Conservation (phyloP, 2,797 vertebrate species). For the Hephaestus fuliginosus region DNA sequence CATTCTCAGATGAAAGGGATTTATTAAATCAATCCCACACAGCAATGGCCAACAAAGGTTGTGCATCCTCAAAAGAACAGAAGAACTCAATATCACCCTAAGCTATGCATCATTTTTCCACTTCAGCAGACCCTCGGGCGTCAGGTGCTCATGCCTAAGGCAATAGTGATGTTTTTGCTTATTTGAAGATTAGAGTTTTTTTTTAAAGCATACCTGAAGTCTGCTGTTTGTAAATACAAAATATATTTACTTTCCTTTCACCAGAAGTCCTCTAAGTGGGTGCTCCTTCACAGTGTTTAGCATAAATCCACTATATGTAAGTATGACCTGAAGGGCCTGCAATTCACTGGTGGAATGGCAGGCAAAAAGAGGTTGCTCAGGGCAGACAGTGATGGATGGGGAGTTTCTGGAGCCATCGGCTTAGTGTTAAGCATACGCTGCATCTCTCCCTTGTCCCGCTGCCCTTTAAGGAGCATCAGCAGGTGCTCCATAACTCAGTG, state of each 20-base stretch:
- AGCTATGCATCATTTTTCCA: slow-evolving; percentile 26
- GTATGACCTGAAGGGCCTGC: slow-evolving; percentile 37
- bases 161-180: slow-evolving; percentile 15
- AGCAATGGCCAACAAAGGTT: slow-evolving; percentile 26
- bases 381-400: slow-evolving; percentile 85
- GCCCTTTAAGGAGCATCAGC: slow-evolving; percentile 81
- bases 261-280: slow-evolving; percentile 34
- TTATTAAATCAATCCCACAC: slow-evolving; percentile 31
- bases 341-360: slow-evolving; percentile 51
- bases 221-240: slow-evolving; percentile 17
- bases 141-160: slow-evolving; percentile 24
- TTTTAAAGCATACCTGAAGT: slow-evolving; percentile 19
- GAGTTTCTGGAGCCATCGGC: slow-evolving; percentile 74
- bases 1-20: slow-evolving; percentile 42
- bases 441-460: slow-evolving; percentile 67
- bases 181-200: slow-evolving; percentile 24
- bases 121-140: slow-evolving; percentile 15
- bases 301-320: slow-evolving; percentile 60
- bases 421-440: slow-evolving; percentile 74
- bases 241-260: slow-evolving; percentile 1
- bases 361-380: slow-evolving; percentile 55
- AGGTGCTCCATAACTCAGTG: slow-evolving; percentile 78
- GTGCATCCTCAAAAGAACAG: slow-evolving; percentile 34
- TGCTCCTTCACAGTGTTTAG: slow-evolving; percentile 36
- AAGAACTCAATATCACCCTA: background rate